These are phyloP conservation scores for Benthosema pterotum DNA, from an alignment of 2,797 vertebrate genomes.

Conservation along the genomic window DNA sequence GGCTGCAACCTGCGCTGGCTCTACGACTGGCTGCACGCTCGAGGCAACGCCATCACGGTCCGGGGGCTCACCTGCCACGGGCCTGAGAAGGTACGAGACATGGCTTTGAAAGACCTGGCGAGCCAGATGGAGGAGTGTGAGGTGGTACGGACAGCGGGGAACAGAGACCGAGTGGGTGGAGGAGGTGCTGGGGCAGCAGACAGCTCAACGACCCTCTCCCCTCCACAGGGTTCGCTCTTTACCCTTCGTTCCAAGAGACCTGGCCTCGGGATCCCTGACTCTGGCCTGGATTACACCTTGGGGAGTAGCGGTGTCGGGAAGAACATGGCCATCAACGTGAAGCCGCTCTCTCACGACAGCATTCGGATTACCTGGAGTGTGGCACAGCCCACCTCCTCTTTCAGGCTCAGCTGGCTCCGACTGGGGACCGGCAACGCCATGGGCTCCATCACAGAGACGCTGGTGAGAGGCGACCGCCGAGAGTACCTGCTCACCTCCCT, in stretches of 20 bases:
- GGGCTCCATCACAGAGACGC: constrained; percentile 93
- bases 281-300: constrained; percentile 87
- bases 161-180: constrained; percentile 68
- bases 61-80: constrained; percentile 91
- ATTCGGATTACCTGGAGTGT: constrained; percentile 92
- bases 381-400: constrained; percentile 85
- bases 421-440: constrained; percentile 86
- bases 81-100: constrained; percentile 87
- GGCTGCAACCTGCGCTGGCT: constrained; percentile 94
- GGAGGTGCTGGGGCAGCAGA: constrained; percentile 41
- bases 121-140: constrained; percentile 93
- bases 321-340: constrained; percentile 88
- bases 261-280: constrained; percentile 85
- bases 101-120: constrained; percentile 87
- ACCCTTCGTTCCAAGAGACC: constrained; percentile 89
- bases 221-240: constrained; percentile 90
- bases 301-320: constrained; percentile 86
- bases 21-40: constrained; percentile 88
- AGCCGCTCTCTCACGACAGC: constrained; percentile 88
- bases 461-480: constrained; percentile 89
- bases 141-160: constrained; percentile 65
- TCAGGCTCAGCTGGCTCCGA: constrained; percentile 91
- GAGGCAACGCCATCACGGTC: constrained; percentile 86
- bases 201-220: constrained; percentile 77
- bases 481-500: constrained; percentile 91